These are phyloP conservation scores for Apostichopus parvimensis DNA, from an alignment of 35 echinoderm and acorn worm genomes.

Conservation along the genomic window DNA sequence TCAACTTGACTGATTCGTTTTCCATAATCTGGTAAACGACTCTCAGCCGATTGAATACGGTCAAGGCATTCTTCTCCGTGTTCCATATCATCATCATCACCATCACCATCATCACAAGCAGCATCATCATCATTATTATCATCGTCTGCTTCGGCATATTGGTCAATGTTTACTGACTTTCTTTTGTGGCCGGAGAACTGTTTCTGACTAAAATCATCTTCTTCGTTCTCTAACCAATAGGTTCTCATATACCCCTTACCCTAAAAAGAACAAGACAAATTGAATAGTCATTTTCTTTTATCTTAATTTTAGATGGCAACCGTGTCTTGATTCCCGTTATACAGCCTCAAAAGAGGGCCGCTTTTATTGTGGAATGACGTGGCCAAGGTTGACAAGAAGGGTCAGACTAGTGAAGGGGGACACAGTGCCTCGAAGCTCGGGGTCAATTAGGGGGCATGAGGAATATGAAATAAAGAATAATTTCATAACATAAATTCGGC, in stretches of 20 bases:
- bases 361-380: too few relatives aligned
- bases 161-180: not conserved
- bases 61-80: too few relatives aligned
- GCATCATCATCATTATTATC: not conserved
- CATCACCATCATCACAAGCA: not conserved
- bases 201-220: not conserved
- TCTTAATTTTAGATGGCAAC: too few relatives aligned
- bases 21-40: not conserved
- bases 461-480: too few relatives aligned
- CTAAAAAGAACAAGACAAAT: not conserved
- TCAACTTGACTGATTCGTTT: not conserved
- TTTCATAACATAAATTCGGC: too few relatives aligned
- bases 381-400: too few relatives aligned
- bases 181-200: not conserved
- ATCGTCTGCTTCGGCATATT: not conserved
- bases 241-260: conserved; percentile 21
- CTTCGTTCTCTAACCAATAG: not conserved
- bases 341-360: too few relatives aligned
- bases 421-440: too few relatives aligned
- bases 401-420: too few relatives aligned
- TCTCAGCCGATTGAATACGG: not conserved
- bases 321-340: too few relatives aligned
- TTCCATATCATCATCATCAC: too few relatives aligned
- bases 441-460: too few relatives aligned
- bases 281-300: not conserved